phyloP scores from a whole-genome alignment of 2,888 invertebrate genomes.

The Lycaena phlaeas region DNA sequence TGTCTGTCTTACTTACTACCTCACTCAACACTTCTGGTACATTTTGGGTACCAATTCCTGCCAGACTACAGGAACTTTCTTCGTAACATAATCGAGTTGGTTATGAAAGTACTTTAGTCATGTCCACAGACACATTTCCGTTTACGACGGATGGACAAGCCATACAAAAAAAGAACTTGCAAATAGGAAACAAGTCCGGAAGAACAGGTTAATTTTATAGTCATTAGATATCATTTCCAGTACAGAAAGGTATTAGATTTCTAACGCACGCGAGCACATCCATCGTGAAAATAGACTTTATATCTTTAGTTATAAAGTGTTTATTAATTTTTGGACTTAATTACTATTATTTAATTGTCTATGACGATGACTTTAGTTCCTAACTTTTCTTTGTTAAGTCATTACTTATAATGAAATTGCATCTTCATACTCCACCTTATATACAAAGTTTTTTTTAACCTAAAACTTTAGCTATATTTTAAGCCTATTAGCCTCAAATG shows the following conservation, averaged over 20 bases:
- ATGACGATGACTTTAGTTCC: background rate
- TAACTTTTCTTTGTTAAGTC: background rate
- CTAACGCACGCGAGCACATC: slow-evolving; percentile 10
- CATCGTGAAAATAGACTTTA: background rate
- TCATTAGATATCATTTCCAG: slow-evolving; percentile 17
- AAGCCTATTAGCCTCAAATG: too few relatives aligned
- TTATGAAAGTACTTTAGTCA: too few relatives aligned
- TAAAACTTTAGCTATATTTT: too few relatives aligned
- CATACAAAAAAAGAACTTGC: background rate
- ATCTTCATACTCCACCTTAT: too few relatives aligned
- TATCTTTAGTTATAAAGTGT: background rate
- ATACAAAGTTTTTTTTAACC: too few relatives aligned
- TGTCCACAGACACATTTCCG: too few relatives aligned
- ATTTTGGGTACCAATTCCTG: too few relatives aligned
- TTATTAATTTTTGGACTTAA: background rate
- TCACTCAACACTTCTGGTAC: too few relatives aligned
- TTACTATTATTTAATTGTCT: background rate
- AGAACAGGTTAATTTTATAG: slow-evolving; percentile 15
- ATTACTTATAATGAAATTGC: background rate
- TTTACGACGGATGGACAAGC: background rate
- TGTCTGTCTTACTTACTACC: too few relatives aligned
- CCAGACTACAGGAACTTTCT: too few relatives aligned
- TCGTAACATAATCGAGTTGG: too few relatives aligned
- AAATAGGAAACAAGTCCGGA: slow-evolving; percentile 4
- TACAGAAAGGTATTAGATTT: slow-evolving; percentile 16